A percentile compares a stretch with the other conserved stretches of the same genome.
Conservation (phyloP, 2,797 vertebrate species). For the Characodon lateralis region DNA sequence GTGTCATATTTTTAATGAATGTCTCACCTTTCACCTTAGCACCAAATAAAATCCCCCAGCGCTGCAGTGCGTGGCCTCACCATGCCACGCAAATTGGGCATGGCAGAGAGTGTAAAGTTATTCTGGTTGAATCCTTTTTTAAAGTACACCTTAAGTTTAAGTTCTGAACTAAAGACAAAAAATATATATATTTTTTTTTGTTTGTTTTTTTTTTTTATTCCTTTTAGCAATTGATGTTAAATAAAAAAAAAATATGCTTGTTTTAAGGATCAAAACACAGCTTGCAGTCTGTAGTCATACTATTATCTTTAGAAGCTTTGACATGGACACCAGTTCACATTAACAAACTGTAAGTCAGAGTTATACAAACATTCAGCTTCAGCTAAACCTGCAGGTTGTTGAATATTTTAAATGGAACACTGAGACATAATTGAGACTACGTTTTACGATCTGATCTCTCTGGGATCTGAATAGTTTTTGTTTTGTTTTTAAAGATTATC, state of each 20-base stretch:
- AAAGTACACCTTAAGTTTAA: no score
- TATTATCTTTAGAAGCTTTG: not conserved
- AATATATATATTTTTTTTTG: no score
- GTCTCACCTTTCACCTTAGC: no score
- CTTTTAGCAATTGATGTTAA: not conserved
- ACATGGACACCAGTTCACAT: not conserved
- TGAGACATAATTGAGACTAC: not conserved
- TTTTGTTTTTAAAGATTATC: conserved; percentile 78
- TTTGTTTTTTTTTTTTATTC: no score
- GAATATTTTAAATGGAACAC: not conserved
- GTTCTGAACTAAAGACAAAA: no score
- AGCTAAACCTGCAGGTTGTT: not conserved
- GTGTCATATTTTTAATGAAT: no score
- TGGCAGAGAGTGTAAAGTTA: no score
- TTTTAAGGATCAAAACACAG: not conserved
- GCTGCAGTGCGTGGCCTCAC: no score
- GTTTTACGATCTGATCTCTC: not conserved
- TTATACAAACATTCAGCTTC: not conserved
- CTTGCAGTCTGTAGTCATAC: not conserved
- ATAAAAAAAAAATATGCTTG: not conserved
- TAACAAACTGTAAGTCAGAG: not conserved
- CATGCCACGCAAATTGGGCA: no score
- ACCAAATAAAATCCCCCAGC: no score
- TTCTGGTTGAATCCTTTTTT: no score
- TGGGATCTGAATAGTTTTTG: not conserved